phyloP scores from a whole-genome alignment of 2,888 invertebrate genomes.

The Linnaemya vulpina region DNA sequence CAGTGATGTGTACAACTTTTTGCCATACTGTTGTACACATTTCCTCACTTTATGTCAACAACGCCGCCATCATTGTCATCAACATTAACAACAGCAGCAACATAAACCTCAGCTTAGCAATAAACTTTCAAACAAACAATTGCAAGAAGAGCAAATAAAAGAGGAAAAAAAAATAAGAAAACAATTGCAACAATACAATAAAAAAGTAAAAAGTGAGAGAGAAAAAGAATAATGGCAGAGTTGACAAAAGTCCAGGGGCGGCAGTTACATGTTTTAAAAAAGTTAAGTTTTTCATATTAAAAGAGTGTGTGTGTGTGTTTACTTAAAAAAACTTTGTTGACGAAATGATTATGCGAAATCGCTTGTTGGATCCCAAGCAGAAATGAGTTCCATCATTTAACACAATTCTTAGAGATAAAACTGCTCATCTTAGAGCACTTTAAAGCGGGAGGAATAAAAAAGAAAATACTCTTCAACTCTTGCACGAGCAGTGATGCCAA shows the following conservation, averaged over 20 bases:
- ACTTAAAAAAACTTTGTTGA: too few species aligned
- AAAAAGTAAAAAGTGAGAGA: neutral
- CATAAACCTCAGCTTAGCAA: slow-evolving; percentile 32
- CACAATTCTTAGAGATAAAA: too few species aligned
- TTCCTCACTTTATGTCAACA: slow-evolving; percentile 65
- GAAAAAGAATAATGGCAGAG: neutral
- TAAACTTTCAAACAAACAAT: slow-evolving; percentile 57
- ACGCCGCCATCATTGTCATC: slow-evolving; percentile 40
- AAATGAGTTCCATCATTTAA: too few species aligned
- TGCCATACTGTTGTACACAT: slow-evolving; percentile 36
- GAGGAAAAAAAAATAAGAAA: slow-evolving; percentile 11
- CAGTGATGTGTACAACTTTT: slow-evolving; percentile 1
- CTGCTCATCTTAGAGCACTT: too few species aligned
- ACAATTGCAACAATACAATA: neutral
- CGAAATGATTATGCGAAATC: too few species aligned
- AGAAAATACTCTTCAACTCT: too few species aligned
- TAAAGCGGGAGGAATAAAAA: too few species aligned
- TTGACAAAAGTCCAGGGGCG: neutral
- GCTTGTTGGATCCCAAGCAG: too few species aligned
- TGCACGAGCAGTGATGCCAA: too few species aligned
- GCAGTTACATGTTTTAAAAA: neutral
- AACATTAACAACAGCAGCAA: slow-evolving; percentile 32
- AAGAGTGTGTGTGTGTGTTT: too few species aligned
- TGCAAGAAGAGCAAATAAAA: slow-evolving; percentile 43
- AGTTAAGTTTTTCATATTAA: too few species aligned